Evolutionary conservation across 1,140 invertebrate genomes (phyloP), one percentile per base, ranked within the genome.

Genomic region (Cyclina sinensis): DNA sequence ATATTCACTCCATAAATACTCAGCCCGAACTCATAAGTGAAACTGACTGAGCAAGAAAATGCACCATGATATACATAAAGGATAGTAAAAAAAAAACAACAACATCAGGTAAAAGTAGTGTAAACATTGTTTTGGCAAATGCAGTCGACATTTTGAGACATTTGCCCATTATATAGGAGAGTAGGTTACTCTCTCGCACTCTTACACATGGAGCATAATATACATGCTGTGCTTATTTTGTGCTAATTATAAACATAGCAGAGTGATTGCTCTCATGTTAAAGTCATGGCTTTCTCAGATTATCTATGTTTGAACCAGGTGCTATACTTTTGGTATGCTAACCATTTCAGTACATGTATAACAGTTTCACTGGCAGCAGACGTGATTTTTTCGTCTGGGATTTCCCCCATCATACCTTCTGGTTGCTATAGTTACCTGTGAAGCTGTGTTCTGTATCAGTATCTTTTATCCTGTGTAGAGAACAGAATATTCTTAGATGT

Each of bases 161-260:
- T 54, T 78, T 74, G 35, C 74, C 32, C 48, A 78, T 51, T 78
- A 57, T 78, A 78, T 78, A 78, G 48, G 24, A 51, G 74, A 54
- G 74, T 78, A 78, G 57, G 78, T 39, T 59, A 78, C 74, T 78
- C 74, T 54, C 74, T n/a, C 21, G 14, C 18, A 74, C 70, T 48
- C 46, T 70, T 62, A 65, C 43, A 48, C 59, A 46, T 51, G 73
- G 81, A 65, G 81, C 65, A 70, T 62, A 70, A 68, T 68, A 83
- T 83, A 83, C 81, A 83, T 83, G 81, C 14, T 30, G 54, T 30
- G 65, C 37, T 18, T 83, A 51, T 83, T 51, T 76, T 37, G 21
- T 86, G 83, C 48, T 86, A 76, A 86, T 86, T 86, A 86, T 76
- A 86, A 86, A 76, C 73, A 86, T 84, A 84, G 32, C 21, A 37